These are phyloP conservation scores for Cataglyphis albicans DNA, from an alignment of 2,888 invertebrate genomes.

Conservation along the genomic window DNA sequence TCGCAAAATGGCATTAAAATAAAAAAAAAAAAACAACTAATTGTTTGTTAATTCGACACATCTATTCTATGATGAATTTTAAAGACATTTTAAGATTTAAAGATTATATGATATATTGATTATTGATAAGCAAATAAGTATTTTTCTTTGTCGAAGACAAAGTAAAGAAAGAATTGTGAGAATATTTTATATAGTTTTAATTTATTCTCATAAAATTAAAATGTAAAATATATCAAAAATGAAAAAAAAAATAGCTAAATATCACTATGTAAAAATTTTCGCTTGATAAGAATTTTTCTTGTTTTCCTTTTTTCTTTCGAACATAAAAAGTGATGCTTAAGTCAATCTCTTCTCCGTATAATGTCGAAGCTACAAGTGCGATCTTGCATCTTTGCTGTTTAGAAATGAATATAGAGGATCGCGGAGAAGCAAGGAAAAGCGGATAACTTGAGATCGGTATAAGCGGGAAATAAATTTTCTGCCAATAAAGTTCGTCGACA, in stretches of 20 bases:
- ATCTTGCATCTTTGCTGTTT: slow-evolving; percentile 46
- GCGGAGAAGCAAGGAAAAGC: slow-evolving; percentile 57
- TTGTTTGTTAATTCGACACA: neutral
- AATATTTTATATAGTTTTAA: neutral
- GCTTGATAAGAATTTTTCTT: neutral
- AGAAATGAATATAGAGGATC: slow-evolving; percentile 65
- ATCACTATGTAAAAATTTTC: neutral
- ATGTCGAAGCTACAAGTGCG: slow-evolving; percentile 42
- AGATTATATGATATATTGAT: neutral
- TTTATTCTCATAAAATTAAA: neutral
- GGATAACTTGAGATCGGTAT: slow-evolving; percentile 69
- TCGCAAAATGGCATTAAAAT: neutral
- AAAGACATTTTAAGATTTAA: neutral
- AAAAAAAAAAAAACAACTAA: neutral
- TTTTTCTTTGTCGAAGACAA: neutral
- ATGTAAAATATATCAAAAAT: neutral
- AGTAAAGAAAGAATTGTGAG: neutral
- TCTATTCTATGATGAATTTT: neutral
- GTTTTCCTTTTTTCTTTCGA: neutral
- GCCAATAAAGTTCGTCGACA: slow-evolving; percentile 59
- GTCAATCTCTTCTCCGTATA: neutral
- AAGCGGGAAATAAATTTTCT: slow-evolving; percentile 74
- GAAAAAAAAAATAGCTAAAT: neutral
- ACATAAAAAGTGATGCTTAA: slow-evolving; percentile 12
- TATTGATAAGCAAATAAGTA: neutral